A percentile compares a stretch with the other conserved stretches of the same genome.
Conservation (phyloP, 2,888 invertebrate species). For the Erannis defoliaria region DNA sequence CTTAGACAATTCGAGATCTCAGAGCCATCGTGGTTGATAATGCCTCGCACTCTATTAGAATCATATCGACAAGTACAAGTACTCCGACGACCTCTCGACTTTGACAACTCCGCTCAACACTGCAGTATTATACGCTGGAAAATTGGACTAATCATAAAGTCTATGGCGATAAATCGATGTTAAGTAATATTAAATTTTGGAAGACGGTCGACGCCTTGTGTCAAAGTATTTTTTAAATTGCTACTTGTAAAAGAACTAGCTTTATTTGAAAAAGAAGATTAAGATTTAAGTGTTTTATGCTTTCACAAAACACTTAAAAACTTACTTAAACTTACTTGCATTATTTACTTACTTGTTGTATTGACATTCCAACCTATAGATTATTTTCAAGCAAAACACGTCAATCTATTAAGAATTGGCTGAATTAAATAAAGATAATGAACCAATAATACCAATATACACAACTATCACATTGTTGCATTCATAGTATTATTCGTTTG, state of each 20-base stretch:
- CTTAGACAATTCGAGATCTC: background rate
- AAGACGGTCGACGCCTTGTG: slow-evolving; percentile 2
- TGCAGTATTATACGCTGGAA: background rate
- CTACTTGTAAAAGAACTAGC: background rate
- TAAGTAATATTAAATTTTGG: slow-evolving; percentile 11
- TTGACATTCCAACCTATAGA: too few species aligned
- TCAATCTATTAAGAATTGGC: too few species aligned
- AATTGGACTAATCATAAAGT: slow-evolving; percentile 1
- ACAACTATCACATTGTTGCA: too few species aligned
- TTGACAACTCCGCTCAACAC: slow-evolving; percentile 3
- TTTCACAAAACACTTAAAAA: too few species aligned
- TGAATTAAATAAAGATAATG: too few species aligned
- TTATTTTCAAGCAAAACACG: too few species aligned
- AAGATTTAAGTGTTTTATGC: too few species aligned
- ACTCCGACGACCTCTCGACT: slow-evolving; percentile 2
- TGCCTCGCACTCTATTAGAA: background rate
- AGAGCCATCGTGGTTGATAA: background rate
- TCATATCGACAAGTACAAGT: background rate
- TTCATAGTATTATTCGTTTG: too few species aligned
- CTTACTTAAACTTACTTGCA: too few species aligned
- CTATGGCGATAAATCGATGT: background rate
- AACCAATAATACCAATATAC: too few species aligned
- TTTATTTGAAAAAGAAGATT: too few species aligned
- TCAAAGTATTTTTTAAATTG: background rate
- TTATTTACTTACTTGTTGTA: too few species aligned